Evolutionary conservation across 2,113 vertebrate genomes (phyloP).

Genomic region (Plecturocebus donacophilus): DNA sequence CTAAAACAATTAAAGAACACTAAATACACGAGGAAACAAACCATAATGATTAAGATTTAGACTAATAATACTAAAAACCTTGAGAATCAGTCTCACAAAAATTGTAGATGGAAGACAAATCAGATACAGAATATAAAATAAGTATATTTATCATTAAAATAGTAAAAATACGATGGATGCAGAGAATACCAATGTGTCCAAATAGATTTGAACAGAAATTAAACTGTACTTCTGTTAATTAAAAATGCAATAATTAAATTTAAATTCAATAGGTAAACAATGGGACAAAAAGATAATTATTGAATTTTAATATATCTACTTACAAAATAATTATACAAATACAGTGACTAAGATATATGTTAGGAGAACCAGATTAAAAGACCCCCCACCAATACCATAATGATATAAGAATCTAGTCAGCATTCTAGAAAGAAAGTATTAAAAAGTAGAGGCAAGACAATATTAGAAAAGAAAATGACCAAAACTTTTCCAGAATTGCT

Average conservation of each 20-base stretch:
- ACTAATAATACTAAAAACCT: background rate
- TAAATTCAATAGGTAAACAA: background rate
- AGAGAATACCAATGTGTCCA: background rate
- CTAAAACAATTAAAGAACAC: background rate
- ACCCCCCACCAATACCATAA: background rate
- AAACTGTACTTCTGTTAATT: background rate
- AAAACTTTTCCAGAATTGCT: background rate
- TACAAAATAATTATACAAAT: background rate
- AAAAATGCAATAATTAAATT: conserved; percentile 1
- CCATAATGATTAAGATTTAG: background rate
- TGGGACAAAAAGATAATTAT: background rate
- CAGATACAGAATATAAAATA: background rate
- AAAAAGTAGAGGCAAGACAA: background rate
- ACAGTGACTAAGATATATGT: background rate
- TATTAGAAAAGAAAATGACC: background rate
- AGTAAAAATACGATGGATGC: background rate
- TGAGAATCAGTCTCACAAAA: background rate
- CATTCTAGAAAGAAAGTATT: background rate
- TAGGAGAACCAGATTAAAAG: background rate
- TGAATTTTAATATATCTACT: background rate
- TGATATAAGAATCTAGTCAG: background rate
- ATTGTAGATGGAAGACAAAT: background rate
- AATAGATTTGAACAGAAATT: background rate
- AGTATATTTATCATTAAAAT: background rate
- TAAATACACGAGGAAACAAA: background rate